Evolutionary conservation across 1,140 invertebrate species (phyloP).

Genomic region (Ceratina australensis): DNA sequence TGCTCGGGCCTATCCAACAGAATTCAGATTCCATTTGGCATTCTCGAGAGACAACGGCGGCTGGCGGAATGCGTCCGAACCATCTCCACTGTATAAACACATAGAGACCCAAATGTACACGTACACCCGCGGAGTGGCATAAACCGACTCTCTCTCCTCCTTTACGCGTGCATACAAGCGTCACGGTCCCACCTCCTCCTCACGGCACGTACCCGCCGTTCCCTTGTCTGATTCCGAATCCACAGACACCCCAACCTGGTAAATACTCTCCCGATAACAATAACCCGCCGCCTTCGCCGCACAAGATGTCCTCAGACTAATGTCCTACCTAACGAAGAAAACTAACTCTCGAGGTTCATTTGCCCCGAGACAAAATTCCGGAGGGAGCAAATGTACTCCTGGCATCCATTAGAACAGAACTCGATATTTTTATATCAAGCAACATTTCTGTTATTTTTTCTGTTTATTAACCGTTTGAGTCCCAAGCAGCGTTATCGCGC

Average conservation of each 20-base stretch:
- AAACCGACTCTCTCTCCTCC: too few species aligned
- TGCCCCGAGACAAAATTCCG: too few species aligned
- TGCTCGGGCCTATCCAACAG: slow-evolving; percentile 51
- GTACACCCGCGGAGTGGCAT: neutral
- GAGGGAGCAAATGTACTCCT: too few species aligned
- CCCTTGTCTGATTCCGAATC: neutral
- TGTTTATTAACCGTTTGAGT: too few species aligned
- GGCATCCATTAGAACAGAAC: too few species aligned
- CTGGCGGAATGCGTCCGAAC: slow-evolving; percentile 30
- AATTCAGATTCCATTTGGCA: slow-evolving; percentile 70
- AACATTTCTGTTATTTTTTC: too few species aligned
- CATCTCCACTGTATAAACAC: slow-evolving; percentile 27
- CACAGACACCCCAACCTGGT: neutral
- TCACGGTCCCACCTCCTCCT: neutral
- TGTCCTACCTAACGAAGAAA: neutral
- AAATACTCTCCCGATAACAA: slow-evolving; percentile 1
- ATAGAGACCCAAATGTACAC: neutral
- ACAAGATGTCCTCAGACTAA: neutral
- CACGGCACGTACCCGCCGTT: neutral
- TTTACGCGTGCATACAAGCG: neutral
- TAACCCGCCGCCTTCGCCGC: neutral
- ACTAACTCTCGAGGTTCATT: too few species aligned
- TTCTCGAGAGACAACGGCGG: slow-evolving; percentile 67
- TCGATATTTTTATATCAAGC: too few species aligned
- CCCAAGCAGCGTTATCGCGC: too few species aligned